Percentiles rank a stretch among this genome's conserved stretches.
Evolutionary conservation across 2,797 vertebrate genomes (phyloP).

Genomic region (Diglossa cyanea): DNA sequence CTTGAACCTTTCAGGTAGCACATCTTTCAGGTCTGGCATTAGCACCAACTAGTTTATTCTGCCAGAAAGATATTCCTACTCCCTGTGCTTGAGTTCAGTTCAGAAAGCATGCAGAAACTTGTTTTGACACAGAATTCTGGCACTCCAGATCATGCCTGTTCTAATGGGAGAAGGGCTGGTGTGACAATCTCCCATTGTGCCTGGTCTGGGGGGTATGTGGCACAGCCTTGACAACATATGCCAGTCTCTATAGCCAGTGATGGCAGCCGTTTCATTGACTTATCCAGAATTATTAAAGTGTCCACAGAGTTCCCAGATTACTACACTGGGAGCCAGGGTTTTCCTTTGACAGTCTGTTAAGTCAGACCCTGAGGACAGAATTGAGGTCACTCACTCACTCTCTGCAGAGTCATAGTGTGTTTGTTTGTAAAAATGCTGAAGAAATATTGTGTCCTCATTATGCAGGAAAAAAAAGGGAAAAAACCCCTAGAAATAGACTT

Average conservation of each 20-base stretch:
- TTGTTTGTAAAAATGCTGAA: neutral
- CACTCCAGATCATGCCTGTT: neutral
- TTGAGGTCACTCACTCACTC: neutral
- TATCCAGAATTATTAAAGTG: neutral
- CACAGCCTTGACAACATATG: neutral
- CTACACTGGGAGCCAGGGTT: neutral
- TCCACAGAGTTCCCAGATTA: neutral
- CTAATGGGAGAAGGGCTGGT: neutral
- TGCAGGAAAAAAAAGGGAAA: neutral
- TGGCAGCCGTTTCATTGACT: neutral
- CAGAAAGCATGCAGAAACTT: neutral
- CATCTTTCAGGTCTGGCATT: neutral
- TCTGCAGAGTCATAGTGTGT: neutral
- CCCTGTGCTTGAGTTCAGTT: neutral
- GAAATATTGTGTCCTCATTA: neutral
- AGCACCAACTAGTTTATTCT: neutral
- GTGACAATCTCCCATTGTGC: neutral
- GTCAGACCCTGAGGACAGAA: neutral
- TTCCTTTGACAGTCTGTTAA: neutral
- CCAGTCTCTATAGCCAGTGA: neutral
- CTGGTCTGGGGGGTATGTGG: neutral
- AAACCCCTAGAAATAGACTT: neutral
- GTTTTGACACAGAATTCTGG: neutral
- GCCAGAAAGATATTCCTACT: neutral
- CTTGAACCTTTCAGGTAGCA: neutral